Evolutionary conservation across 2,113 vertebrate species (phyloP).

Genomic region (Lophura nycthemera): DNA sequence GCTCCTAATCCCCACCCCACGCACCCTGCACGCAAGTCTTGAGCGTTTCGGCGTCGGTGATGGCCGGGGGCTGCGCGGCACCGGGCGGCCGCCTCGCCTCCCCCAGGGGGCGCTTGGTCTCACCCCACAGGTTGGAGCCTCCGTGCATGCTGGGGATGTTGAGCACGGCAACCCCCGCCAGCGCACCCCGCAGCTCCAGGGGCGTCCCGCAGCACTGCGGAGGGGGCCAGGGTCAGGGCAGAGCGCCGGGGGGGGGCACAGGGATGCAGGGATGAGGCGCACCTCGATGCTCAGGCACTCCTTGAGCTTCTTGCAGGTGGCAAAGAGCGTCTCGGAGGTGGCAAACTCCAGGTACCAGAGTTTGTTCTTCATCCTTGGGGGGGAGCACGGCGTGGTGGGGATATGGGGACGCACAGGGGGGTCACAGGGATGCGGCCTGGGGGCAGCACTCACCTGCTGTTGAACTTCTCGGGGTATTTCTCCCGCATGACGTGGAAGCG

Average conservation of each 20-base stretch:
- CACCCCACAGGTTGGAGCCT: constrained; percentile 95
- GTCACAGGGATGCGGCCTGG: not conserved
- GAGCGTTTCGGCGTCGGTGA: constrained; percentile 86
- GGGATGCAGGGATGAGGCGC: not conserved
- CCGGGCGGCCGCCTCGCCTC: constrained; percentile 62
- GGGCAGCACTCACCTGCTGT: constrained; percentile 84
- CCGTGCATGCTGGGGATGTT: constrained; percentile 96
- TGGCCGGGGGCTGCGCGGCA: constrained; percentile 80
- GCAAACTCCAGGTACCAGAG: constrained; percentile 95
- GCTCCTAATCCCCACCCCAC: not conserved
- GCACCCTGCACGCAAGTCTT: constrained; percentile 90
- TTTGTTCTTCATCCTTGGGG: constrained; percentile 90
- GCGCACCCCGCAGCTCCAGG: constrained; percentile 83
- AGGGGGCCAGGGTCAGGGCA: not conserved
- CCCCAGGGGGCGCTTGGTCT: constrained; percentile 80
- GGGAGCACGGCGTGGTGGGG: not conserved
- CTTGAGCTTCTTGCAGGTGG: constrained; percentile 90
- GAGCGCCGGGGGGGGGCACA: too few species aligned
- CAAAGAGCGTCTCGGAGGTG: constrained; percentile 91
- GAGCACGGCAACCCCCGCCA: constrained; percentile 88
- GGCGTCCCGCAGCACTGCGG: constrained; percentile 84
- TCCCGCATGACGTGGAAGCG: constrained; percentile 93
- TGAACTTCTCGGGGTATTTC: constrained; percentile 93
- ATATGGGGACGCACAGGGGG: not conserved
- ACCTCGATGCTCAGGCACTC: constrained; percentile 88